Conservation (phyloP, 2,888 invertebrate species). For the Emmelina monodactyla region DNA sequence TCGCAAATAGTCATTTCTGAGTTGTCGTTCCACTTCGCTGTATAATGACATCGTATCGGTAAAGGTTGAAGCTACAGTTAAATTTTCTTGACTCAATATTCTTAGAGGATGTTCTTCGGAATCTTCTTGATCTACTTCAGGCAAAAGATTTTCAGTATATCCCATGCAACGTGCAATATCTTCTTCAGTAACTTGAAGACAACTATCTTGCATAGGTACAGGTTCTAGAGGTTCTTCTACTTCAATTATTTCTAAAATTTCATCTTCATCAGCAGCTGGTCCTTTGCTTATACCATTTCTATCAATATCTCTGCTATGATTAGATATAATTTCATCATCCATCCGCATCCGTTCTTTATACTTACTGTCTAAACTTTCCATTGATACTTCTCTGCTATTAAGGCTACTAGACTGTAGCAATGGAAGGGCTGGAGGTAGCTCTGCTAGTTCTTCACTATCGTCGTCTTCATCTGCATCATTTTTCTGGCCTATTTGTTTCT, state of each 20-base stretch:
- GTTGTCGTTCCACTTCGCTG: constrained; percentile 72
- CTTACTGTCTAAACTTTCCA: constrained; percentile 81
- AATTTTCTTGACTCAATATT: constrained; percentile 89
- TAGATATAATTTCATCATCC: constrained; percentile 63
- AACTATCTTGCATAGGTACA: constrained; percentile 86
- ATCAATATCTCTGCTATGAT: constrained; percentile 63
- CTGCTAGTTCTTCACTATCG: constrained; percentile 80
- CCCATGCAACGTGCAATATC: constrained; percentile 90
- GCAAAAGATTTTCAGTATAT: constrained; percentile 72
- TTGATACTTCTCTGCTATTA: constrained; percentile 82
- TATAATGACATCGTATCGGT: constrained; percentile 75
- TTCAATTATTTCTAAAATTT: constrained; percentile 81
- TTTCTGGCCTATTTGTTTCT: constrained; percentile 34
- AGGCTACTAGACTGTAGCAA: constrained; percentile 75
- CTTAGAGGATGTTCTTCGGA: constrained; percentile 84
- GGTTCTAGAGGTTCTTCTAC: constrained; percentile 82
- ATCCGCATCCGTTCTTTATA: constrained; percentile 75
- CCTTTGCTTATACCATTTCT: constrained; percentile 56
- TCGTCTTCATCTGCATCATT: constrained; percentile 73
- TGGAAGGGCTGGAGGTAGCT: constrained; percentile 82
- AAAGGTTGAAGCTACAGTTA: constrained; percentile 90
- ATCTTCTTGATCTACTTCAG: constrained; percentile 76
- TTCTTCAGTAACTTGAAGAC: constrained; percentile 91
- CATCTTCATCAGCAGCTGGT: constrained; percentile 66
- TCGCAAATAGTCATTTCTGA: constrained; percentile 68